Conservation (phyloP, 2,888 invertebrate species). For the Adelphocoris suturalis region DNA sequence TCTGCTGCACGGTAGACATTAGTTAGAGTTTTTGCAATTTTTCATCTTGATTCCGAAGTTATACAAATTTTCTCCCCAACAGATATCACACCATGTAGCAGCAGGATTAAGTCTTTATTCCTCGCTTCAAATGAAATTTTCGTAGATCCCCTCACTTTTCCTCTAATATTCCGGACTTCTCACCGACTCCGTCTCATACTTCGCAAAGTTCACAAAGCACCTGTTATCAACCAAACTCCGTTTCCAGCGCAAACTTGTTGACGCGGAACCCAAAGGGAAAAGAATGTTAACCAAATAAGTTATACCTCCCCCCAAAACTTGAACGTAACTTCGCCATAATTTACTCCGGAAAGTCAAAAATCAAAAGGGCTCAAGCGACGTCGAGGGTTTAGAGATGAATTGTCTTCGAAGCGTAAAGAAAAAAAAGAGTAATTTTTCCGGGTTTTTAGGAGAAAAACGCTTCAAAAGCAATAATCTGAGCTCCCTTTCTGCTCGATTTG, state of each 20-base stretch:
- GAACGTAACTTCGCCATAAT: not conserved
- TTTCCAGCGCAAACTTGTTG: not conserved
- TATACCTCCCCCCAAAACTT: not conserved
- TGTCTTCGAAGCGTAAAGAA: not conserved
- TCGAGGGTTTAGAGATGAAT: not conserved
- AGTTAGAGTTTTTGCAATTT: too few species aligned
- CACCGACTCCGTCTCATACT: constrained; percentile 3
- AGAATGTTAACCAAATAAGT: constrained; percentile 25
- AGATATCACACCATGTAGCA: too few species aligned
- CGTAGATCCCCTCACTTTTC: not conserved
- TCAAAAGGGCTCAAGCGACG: not conserved
- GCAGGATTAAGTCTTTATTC: too few species aligned
- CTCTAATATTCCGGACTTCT: not conserved
- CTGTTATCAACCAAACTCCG: constrained; percentile 2
- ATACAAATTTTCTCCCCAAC: too few species aligned
- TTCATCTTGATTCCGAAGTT: too few species aligned
- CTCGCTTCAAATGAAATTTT: not conserved
- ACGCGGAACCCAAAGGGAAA: constrained; percentile 18
- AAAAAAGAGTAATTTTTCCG: constrained; percentile 10
- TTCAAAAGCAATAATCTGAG: not conserved
- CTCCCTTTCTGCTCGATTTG: not conserved
- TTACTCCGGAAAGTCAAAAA: not conserved
- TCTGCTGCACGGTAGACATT: too few species aligned
- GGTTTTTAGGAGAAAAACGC: not conserved
- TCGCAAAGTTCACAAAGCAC: constrained; percentile 10